Evolutionary conservation across 2,888 invertebrate genomes (phyloP), one percentile per base, ranked within the genome.

Genomic region (Tinea semifulvella): DNA sequence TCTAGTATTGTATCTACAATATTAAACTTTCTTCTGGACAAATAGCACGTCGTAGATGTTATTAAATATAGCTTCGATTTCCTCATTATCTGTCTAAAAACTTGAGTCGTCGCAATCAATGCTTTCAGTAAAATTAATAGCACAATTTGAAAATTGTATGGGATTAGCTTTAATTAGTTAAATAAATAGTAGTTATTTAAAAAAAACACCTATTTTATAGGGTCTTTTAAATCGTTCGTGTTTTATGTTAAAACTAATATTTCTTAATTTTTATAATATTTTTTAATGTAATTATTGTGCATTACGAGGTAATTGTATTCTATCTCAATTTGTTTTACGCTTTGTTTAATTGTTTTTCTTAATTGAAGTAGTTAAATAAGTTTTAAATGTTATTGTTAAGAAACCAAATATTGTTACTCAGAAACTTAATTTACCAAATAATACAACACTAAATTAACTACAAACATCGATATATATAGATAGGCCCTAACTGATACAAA

Each of bases 101-200:
- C 13, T 31, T 31, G 13, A 13, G 6, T 31, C 27, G 31, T 31
- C 7, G 31, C 65, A 49, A 56, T 55, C 61, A 58, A 60, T 55
- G 68, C 68, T 69, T 70, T 65, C 56, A 51, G 51, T 64, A 60
- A 55, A 64, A 64, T 56, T 61, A 7, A 31, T 58, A 68, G 73
- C 76, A 77, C 75, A 60, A 63, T 63, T 63, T 60, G 71, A 56
- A 75, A 68, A 68, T 76, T 74, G 69, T 74, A 77, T 77, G 80
- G 79, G 77, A 79, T 77, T 31, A 80, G 80, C 79, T 80, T 80
- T 80, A 80, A 80, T 69, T 79, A 80, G 76, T 62, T 55, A 53
- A 68, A 61, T 52, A 50, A 66, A 26, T 63, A 67, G 56, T 48
- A 65, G 60, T 71, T 61, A 66, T 64, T 58, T 65, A 28, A 43